These are phyloP conservation scores for Leucosticte australis DNA, from an alignment of 2,113 vertebrate genomes.

Conservation along the genomic window DNA sequence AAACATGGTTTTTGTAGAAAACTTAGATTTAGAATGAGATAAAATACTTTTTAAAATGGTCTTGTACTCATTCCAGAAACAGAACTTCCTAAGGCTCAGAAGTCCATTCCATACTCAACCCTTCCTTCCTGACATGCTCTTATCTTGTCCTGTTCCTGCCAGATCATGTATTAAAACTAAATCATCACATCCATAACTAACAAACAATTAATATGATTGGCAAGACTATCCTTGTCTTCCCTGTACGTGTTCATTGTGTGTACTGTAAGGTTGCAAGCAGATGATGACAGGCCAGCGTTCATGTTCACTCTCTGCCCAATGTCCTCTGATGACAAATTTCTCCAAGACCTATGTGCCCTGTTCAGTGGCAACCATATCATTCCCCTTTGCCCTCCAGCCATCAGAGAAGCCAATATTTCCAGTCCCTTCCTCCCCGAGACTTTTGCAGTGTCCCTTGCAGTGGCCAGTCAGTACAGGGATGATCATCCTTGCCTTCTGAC, in stretches of 20 bases:
- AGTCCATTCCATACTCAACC: not conserved
- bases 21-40: conserved; percentile 1
- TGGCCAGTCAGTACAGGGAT: not conserved
- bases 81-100: not conserved
- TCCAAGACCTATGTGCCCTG: not conserved
- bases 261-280: not conserved
- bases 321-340: not conserved
- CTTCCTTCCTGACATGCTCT: conserved; percentile 10
- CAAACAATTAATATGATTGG: not conserved
- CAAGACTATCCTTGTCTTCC: not conserved
- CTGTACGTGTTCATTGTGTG: not conserved
- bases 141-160: conserved; percentile 36
- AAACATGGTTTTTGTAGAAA: not conserved
- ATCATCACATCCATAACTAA: not conserved
- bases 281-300: not conserved
- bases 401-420: not conserved
- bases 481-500: not conserved
- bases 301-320: not conserved
- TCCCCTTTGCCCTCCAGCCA: not conserved
- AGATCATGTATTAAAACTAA: not conserved
- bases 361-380: not conserved
- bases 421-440: not conserved
- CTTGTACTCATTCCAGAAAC: conserved; percentile 5
- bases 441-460: not conserved
- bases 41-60: not conserved